Evolutionary conservation across 2,888 invertebrate genomes (phyloP), one percentile per base, ranked within the genome.

Genomic region (Mesochorus sp.): DNA sequence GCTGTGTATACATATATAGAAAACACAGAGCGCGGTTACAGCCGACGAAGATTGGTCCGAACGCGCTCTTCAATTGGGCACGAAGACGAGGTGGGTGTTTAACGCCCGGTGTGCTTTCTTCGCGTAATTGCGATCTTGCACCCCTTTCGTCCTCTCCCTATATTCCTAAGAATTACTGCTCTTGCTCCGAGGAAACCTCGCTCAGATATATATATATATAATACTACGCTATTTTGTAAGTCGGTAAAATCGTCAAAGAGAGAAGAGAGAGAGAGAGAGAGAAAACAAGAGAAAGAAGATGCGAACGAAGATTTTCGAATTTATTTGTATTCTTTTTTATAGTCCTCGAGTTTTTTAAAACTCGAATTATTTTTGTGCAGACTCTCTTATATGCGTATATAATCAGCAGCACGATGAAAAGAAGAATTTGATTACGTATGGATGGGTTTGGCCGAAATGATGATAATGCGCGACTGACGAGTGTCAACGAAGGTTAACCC

Each of bases 91-190:
- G 79, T 76, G n/a, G 55, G 47, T 66, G 28, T 67, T 79, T 75
- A 75, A 75, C 66, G 70, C 61, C 39, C 71, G 61, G 42, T 62
- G 66, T 66, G 57, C 57, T 68, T 75, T 53, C 53, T 79, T 51
- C 68, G 24, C 82, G 82, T 85, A 87, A 88, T 88, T 86, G 84
- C 85, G 83, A 84, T 82, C 82, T 83, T 85, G 82, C 84, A 74
- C 71, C 47, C 71, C 47, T 19, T 8, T 49, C 17, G n/a, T n/a
- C n/a, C n/a, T n/a, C n/a, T n/a, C n/a, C n/a, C n/a, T n/a, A n/a
- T n/a, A n/a, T n/a, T n/a, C 10, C 66, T 70, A 82, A 84, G 83
- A 68, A 78, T 62, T 68, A 75, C 64, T 71, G n/a, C 19, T 8
- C 61, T 24, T 19, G 28, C 49, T 42, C 42, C 14, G 44, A 28